Percentiles rank a stretch among this genome's conserved stretches.
Evolutionary conservation across 2,113 vertebrate species (phyloP).

Genomic region (Callorhinus ursinus): DNA sequence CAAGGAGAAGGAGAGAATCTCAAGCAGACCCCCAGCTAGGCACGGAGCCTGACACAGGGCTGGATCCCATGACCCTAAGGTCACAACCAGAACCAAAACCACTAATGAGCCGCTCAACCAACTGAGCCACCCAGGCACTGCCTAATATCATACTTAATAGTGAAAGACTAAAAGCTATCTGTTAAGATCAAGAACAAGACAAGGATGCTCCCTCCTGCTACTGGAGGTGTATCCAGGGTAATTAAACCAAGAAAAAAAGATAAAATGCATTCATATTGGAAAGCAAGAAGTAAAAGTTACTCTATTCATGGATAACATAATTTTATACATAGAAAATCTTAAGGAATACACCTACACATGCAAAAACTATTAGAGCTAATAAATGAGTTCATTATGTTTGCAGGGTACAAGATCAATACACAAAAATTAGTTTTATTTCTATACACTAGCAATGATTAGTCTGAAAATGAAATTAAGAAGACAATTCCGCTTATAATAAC

Average conservation of each 20-base stretch:
- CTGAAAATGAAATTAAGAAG: background rate
- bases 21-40: background rate
- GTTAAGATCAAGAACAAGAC: background rate
- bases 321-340: background rate
- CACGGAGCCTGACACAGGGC: background rate
- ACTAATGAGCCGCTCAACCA: background rate
- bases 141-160: background rate
- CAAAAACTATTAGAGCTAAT: background rate
- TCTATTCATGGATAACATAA: background rate
- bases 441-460: background rate
- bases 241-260: background rate
- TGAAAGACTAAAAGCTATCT: background rate
- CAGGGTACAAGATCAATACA: background rate
- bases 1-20: background rate
- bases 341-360: background rate
- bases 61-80: background rate
- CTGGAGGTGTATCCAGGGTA: background rate
- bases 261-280: background rate
- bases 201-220: background rate
- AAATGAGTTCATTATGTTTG: background rate
- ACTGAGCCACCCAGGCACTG: background rate
- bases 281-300: background rate
- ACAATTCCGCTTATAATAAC: background rate
- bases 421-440: background rate
- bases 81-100: background rate